Conservation (phyloP, 2,888 invertebrate genomes). For the Apotomis turbidana region DNA sequence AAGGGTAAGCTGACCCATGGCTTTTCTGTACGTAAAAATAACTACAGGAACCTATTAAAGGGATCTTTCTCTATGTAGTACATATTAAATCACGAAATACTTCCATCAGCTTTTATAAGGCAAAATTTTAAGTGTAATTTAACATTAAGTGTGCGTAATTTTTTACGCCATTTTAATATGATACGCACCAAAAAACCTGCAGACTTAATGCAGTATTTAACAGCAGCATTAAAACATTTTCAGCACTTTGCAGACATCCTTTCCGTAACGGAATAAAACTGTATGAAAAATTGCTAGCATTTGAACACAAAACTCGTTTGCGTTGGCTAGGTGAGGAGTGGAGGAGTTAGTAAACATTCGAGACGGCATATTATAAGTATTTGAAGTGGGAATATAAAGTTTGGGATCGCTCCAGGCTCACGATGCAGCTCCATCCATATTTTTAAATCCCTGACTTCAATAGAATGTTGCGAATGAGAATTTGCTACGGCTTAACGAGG, state of each 20-base stretch:
- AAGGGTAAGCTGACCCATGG: constrained; percentile 7
- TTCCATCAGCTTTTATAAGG: background rate
- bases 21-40: background rate
- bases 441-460: constrained; percentile 36
- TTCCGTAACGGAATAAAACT: constrained; percentile 37
- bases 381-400: constrained; percentile 43
- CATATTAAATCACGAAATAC: background rate
- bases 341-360: constrained; percentile 72
- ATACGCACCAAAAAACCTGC: constrained; percentile 17
- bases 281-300: constrained; percentile 53
- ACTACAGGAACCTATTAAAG: background rate
- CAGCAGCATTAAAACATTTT: constrained; percentile 35
- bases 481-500: constrained; percentile 28
- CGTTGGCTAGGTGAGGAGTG: constrained; percentile 50
- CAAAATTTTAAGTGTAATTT: constrained; percentile 1
- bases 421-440: constrained; percentile 37
- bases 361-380: constrained; percentile 55
- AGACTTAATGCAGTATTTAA: constrained; percentile 32
- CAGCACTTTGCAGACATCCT: constrained; percentile 31
- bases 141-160: background rate
- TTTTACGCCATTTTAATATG: constrained; percentile 14
- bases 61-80: background rate
- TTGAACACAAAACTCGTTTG: constrained; percentile 53
- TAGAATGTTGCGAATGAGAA: constrained; percentile 34
- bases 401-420: constrained; percentile 41